Evolutionary conservation across 2,113 vertebrate species (phyloP).

Genomic region (Gnathonemus echidnorhynchus): DNA sequence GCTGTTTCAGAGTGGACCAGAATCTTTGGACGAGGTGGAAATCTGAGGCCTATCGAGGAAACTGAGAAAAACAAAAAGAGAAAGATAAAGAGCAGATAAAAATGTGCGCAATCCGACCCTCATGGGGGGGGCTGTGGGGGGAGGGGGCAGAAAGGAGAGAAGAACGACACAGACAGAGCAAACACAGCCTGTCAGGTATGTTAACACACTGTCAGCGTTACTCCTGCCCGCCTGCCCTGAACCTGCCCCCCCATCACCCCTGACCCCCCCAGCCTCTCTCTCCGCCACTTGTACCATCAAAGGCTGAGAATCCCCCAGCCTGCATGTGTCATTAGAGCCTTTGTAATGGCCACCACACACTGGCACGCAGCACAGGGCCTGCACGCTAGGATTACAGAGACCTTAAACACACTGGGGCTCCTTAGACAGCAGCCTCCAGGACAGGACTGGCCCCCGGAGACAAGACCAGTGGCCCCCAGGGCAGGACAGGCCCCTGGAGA

Average conservation of each 20-base stretch:
- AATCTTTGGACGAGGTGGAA: background rate
- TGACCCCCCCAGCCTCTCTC: background rate
- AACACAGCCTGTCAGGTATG: conserved; percentile 35
- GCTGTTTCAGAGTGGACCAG: background rate
- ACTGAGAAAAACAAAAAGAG: background rate
- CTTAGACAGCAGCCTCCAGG: background rate
- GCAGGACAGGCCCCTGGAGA: no score
- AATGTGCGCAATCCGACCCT: conserved; percentile 17
- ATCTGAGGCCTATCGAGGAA: background rate
- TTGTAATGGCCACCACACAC: conserved; percentile 20
- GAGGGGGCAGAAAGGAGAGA: conserved; percentile 9
- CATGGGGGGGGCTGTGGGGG: background rate
- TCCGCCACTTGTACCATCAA: conserved; percentile 28
- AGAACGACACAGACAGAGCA: conserved; percentile 35
- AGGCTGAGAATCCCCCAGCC: conserved; percentile 16
- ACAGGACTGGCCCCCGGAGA: background rate
- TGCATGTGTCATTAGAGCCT: conserved; percentile 18
- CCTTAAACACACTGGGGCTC: conserved; percentile 17
- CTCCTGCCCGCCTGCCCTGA: conserved; percentile 8
- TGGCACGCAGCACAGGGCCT: background rate
- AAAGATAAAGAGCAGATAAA: background rate
- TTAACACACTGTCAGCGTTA: conserved; percentile 42
- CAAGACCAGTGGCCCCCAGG: background rate
- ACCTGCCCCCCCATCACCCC: conserved; percentile 29
- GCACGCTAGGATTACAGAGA: conserved; percentile 15